These are phyloP conservation scores for Pholis gunnellus DNA, from an alignment of 2,113 vertebrate species.

Conservation along the genomic window DNA sequence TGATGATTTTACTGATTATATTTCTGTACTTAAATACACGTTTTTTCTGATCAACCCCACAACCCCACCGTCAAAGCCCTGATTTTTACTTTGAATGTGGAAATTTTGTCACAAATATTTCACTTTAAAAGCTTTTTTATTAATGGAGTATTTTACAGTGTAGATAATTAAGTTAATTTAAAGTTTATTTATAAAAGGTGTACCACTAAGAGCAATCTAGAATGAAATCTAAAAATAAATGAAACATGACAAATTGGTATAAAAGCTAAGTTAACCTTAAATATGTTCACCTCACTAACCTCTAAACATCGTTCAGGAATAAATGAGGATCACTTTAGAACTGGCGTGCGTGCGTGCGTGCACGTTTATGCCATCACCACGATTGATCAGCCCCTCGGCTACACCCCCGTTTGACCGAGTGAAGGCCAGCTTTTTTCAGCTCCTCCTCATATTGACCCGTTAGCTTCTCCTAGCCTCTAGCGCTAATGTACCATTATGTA, in stretches of 20 bases:
- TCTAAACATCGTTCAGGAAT: not conserved
- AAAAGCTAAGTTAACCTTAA: not conserved
- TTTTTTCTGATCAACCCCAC: not conserved
- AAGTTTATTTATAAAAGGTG: not conserved
- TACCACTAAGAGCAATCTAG: not conserved
- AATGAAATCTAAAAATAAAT: not conserved
- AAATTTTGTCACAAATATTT: not conserved
- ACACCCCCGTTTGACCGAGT: slow-evolving; percentile 31
- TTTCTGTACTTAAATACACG: not conserved
- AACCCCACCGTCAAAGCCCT: not conserved
- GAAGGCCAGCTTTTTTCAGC: slow-evolving; percentile 46
- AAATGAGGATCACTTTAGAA: not conserved
- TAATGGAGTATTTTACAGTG: not conserved
- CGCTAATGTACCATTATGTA: slow-evolving; percentile 64
- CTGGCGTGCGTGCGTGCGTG: slow-evolving; percentile 17
- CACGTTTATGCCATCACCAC: slow-evolving; percentile 46
- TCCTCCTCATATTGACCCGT: slow-evolving; percentile 54
- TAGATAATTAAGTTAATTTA: not conserved
- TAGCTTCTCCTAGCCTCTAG: slow-evolving; percentile 27
- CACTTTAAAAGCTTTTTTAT: not conserved
- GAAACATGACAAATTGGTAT: not conserved
- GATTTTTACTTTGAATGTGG: not conserved
- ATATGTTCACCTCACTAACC: not conserved
- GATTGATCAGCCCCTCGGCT: slow-evolving; percentile 49
- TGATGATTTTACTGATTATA: not conserved